Evolutionary conservation across 37 sponge, comb jelly and placozoan genomes (phyloP).

Genomic region (Ephydatia muelleri): DNA sequence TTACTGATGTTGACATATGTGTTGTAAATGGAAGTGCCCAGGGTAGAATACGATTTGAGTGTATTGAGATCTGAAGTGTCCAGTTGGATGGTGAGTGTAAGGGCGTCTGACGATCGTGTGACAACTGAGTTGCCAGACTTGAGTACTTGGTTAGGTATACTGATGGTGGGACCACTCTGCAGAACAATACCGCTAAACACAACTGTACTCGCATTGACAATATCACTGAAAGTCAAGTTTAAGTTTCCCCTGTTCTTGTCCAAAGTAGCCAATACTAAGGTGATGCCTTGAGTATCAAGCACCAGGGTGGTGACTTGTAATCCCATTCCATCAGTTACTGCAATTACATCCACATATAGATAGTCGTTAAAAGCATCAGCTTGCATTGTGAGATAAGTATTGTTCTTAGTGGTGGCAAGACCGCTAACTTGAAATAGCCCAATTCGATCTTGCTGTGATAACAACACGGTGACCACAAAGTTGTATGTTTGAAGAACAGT

Average conservation of each 20-base stretch:
- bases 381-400: slow-evolving; percentile 75
- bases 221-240: slow-evolving; percentile 75
- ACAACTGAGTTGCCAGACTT: slow-evolving; percentile 21
- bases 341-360: slow-evolving; percentile 67
- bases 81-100: slow-evolving; percentile 46
- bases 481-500: slow-evolving; percentile 38
- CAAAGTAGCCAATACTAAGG: slow-evolving; percentile 38
- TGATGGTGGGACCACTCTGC: slow-evolving; percentile 14
- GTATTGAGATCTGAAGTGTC: slow-evolving; percentile 42
- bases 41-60: slow-evolving; percentile 35
- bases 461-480: slow-evolving; percentile 42
- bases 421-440: slow-evolving; percentile 53
- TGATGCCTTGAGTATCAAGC: slow-evolving; percentile 55
- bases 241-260: slow-evolving; percentile 70
- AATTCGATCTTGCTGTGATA: slow-evolving; percentile 70
- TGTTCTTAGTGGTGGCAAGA: slow-evolving; percentile 62
- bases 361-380: slow-evolving; percentile 86
- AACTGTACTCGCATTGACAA: slow-evolving; percentile 72
- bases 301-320: slow-evolving; percentile 44
- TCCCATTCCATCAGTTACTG: slow-evolving; percentile 79
- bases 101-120: slow-evolving; percentile 61
- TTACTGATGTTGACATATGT: slow-evolving; percentile 56
- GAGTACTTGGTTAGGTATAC: slow-evolving; percentile 7
- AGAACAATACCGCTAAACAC: slow-evolving; percentile 39
- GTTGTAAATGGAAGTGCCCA: slow-evolving; percentile 53